Base-by-base conservation (phyloP, 2,797 vertebrate species). In the Myotis daubentonii region DNA sequence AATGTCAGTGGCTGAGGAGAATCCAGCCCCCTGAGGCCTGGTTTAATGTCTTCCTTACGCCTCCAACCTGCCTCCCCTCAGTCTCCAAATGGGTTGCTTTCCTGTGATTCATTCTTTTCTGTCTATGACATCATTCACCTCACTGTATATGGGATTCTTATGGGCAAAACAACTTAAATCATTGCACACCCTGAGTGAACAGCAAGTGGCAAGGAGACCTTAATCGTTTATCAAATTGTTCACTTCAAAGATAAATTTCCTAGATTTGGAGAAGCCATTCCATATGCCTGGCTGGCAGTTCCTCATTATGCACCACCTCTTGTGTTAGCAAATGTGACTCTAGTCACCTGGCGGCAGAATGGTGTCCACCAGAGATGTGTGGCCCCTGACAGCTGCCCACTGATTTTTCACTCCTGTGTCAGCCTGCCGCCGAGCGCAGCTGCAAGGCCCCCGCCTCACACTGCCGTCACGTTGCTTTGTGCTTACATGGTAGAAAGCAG, bases 391-490 rank as follows among this genome's bases (percentile, higher is more conserved):
- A 17, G 68, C 51, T 38, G 62, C 83, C 4, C 53, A 8, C 0
- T 23, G 41, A 44, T 15, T 13, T 3, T 8, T 25, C 13, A 28
- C 53, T 49, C 38, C 53, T 8, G 0, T 0, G 13, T 38, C 66
- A 8, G 55, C 72, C 47, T 25, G 57, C n/a, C 1, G 0, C 62
- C 4, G 6, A 28, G 3, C 1, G 30, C 36, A 30, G 81, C 68
- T 41, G 3, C 0, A 0, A 16, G 30, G 70, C 4, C 83, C 3
- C 38, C 57, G 41, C 44, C 17, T 28, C 1, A 5, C 20, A 1
- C 25, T 3, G 33, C 12, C 6, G 17, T 15, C 16, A 25, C 0
- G 0, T 11, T 41, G 41, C 53, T 19, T 66, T 15, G 60, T 17
- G 12, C 51, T 55, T 5, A 41, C 4, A 6, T 36, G 8, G 30